Evolutionary conservation across 2,113 vertebrate species (phyloP).

Genomic region (Pangasianodon hypophthalmus): DNA sequence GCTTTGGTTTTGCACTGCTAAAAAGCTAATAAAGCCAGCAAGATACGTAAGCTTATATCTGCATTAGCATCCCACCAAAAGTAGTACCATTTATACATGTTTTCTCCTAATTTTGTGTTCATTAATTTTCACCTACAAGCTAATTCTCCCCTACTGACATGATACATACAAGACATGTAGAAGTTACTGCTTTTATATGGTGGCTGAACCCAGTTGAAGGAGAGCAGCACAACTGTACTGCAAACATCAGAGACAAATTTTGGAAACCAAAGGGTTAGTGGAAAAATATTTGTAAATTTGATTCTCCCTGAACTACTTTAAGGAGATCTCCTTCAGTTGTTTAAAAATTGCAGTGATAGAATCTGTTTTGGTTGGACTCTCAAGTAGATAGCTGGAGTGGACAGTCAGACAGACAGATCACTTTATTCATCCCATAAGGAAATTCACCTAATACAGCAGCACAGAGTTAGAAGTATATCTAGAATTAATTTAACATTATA

Average conservation of each 20-base stretch:
- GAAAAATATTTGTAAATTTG: neutral
- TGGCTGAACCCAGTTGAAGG: neutral
- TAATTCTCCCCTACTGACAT: neutral
- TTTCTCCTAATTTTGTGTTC: neutral
- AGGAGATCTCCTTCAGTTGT: neutral
- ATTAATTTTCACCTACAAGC: neutral
- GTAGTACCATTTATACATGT: neutral
- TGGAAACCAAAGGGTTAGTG: neutral
- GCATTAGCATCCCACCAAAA: neutral
- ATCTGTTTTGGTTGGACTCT: too few relatives aligned
- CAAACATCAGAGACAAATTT: neutral
- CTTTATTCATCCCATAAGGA: too few relatives aligned
- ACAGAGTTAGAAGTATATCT: too few relatives aligned
- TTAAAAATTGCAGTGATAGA: slow-evolving; percentile 13
- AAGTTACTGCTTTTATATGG: neutral
- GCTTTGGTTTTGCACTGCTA: neutral
- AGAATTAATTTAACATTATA: too few relatives aligned
- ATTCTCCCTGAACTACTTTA: neutral
- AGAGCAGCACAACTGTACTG: neutral
- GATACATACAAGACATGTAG: neutral
- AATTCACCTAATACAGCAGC: too few relatives aligned
- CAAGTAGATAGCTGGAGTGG: neutral
- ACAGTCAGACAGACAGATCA: neutral
- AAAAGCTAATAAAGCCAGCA: neutral
- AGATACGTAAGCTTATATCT: neutral